Conservation (phyloP, 2,113 vertebrate species). For the Theristicus caerulescens region DNA sequence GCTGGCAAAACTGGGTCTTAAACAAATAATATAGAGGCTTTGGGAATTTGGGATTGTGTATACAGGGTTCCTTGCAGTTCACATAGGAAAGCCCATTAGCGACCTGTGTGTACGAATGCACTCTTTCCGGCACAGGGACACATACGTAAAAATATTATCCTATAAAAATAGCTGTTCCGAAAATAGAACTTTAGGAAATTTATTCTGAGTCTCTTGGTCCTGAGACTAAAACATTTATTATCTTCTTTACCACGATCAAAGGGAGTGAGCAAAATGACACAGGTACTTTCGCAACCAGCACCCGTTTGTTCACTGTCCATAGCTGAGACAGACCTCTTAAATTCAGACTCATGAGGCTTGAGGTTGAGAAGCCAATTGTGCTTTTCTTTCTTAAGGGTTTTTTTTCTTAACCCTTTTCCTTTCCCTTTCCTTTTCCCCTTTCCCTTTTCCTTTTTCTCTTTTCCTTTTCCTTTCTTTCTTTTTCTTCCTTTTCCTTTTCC, state of each 20-base stretch:
- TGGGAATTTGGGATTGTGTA: neutral
- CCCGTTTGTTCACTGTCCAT: neutral
- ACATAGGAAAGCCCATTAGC: neutral
- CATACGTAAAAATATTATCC: neutral
- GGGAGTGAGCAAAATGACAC: neutral
- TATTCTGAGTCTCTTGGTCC: neutral
- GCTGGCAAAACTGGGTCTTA: neutral
- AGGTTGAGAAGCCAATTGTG: neutral
- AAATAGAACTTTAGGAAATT: neutral
- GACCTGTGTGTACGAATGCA: neutral
- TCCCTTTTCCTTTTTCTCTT: fast-evolving
- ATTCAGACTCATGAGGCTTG: neutral
- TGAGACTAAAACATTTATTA: neutral
- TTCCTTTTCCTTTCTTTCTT: fast-evolving
- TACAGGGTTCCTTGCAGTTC: neutral
- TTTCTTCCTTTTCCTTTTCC: fast-evolving
- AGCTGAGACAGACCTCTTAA: neutral
- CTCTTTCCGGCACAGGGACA: neutral
- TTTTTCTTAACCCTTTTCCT: fast-evolving
- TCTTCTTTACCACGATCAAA: neutral
- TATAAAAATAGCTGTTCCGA: neutral
- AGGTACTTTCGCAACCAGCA: neutral
- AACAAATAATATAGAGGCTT: neutral
- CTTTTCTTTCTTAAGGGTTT: neutral
- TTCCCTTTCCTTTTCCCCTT: fast-evolving